Conservation (phyloP, 2,113 vertebrate genomes). For the Eulacestoma nigropectus region DNA sequence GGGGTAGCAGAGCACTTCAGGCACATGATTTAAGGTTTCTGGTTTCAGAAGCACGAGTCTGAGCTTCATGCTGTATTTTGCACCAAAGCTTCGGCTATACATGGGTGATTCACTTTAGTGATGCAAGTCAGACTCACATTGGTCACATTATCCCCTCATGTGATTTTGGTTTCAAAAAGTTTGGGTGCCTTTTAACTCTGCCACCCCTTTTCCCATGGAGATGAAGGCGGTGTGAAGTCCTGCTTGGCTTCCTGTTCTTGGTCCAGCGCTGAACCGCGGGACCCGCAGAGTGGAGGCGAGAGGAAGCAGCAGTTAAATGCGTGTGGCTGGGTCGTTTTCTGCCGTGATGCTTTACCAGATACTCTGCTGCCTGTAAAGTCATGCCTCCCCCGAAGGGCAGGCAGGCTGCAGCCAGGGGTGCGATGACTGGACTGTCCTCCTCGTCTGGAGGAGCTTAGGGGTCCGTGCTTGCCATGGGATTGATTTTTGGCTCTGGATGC, state of each 20-base stretch:
- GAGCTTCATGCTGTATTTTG: not conserved
- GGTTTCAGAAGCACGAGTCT: not conserved
- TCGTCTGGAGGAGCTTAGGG: not conserved
- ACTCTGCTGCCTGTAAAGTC: not conserved
- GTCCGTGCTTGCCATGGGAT: not conserved
- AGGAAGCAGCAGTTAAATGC: not conserved
- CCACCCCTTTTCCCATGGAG: not conserved
- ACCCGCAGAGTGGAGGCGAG: not conserved
- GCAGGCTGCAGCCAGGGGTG: not conserved
- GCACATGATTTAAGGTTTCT: not conserved
- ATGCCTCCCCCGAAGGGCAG: not conserved
- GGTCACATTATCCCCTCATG: not conserved
- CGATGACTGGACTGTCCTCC: not conserved
- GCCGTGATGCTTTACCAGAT: not conserved
- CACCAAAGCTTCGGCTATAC: not conserved
- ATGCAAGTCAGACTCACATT: not conserved
- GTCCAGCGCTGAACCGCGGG: not conserved
- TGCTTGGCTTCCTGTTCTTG: not conserved
- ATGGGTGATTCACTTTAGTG: not conserved
- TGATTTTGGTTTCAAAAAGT: constrained; percentile 6
- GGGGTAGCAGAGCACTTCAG: not conserved
- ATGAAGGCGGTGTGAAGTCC: not conserved
- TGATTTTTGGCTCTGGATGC: not conserved
- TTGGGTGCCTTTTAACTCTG: not conserved
- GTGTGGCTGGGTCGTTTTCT: not conserved